Base-by-base conservation (phyloP, 2,888 invertebrate genomes). In the Stenoptilia bipunctidactyla region DNA sequence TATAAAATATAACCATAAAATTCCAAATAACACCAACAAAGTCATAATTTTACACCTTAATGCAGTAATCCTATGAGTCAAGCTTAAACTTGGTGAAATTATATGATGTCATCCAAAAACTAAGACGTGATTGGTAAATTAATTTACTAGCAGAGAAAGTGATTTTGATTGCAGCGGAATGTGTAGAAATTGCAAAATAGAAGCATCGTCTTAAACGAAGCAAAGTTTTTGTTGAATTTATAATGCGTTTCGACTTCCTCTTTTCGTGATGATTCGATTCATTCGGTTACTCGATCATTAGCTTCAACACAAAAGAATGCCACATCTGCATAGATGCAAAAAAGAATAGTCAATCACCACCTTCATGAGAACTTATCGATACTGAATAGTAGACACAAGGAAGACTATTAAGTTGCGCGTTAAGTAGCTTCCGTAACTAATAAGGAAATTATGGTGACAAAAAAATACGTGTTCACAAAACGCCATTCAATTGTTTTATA, bases 361-460 rank as follows among this genome's bases (percentile, higher is more conserved):
- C 30, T 30, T 30, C 12, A 9, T 30, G 30, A 30, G 30, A 30
- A 30, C 9, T 10, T 4, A 30, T 30, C 30, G 12, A 30, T 30
- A 30, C 2, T 30, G 3, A n/a, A 30, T 30, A 30, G n/a, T 3
- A 10, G n/a, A 10, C 10, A 30, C n/a, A 20, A 30, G 30, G 30
- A 30, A 30, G 30, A 4, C 20, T 3, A 20, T 3, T 20, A n/a
- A 9, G 9, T 12, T n/a, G 10, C 25, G 9, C 25, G 12, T 30
- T 8, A n/a, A 30, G 6, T 30, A 12, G 30, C 30, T 56, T 56
- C 51, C 50, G 46, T 38, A 15, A 38, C 41, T 43, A 53, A 52
- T 49, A 51, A 57, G 53, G 58, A 54, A 63, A 66, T 58, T 55
- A 58, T 50, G 45, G 48, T 49, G 52, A 55, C 55, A 30, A 30